Base-by-base conservation (phyloP, 2,888 invertebrate genomes). In the Caenorhabditis drosophilae region DNA sequence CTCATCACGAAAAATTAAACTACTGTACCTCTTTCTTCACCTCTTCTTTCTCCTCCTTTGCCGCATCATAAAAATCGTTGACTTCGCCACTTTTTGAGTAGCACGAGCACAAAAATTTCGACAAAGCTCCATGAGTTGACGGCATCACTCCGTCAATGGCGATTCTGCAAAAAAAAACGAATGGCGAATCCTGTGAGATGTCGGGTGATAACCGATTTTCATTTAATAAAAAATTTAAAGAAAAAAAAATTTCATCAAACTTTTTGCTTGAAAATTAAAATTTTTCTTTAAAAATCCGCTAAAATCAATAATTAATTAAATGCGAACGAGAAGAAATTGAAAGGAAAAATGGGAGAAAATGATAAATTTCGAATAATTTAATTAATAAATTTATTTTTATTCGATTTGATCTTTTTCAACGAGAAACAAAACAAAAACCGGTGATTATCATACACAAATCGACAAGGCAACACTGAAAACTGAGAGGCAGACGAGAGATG, bases 71-170 rank as follows among this genome's bases (percentile, higher is more conserved):
- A 20, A 22, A 23, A 23, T 23, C 42, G 31, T 31, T 35, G 11
- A 60, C 56, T 22, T 66, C 60, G 6, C 56, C 53, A 38, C 59
- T 46, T 34, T 56, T 60, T 25, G 59, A 59, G 25, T 67, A 67
- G 25, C 67, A 67, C 15, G 57, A 57, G 42, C 67, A 67, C 3
- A 67, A 44, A 1, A 67, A 45, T 52, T 67, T 67, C 36, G 62
- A 61, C 9, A 67, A 53, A 20, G 62, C 54, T 46, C 61, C 58
- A 15, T 67, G 61, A 2, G 67, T 52, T 6, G 67, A 67, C 11
- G 67, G 67, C 67, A 67, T 67, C 47, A 63, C 63, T 58, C 63
- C 63, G 57, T 57, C 57, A n/a, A 27, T 26, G 23, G 63, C 63
- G 58, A 63, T 63, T 42, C 63, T 63, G 50, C 3, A 63, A 49